phyloP scores from a whole-genome alignment of 2,888 invertebrate genomes.

The Cryptosula pallasiana region DNA sequence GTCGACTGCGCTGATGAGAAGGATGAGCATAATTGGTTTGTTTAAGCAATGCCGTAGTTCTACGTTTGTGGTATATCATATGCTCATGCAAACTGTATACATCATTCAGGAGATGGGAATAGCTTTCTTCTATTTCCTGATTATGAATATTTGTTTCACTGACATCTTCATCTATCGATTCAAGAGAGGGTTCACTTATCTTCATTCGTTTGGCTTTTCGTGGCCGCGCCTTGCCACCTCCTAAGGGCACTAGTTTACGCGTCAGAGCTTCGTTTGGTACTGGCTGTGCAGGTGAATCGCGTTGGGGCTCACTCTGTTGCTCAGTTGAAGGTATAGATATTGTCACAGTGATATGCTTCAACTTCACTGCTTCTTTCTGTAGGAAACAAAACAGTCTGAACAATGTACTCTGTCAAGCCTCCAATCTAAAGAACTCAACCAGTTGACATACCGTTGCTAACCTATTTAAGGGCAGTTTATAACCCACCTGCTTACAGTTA shows the following conservation, averaged over 20 bases:
- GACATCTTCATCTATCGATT: constrained; percentile 19
- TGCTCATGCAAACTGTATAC: neutral
- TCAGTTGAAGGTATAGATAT: constrained; percentile 2
- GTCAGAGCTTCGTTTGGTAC: neutral
- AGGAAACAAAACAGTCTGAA: no score
- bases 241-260: neutral
- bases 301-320: neutral
- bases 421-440: no score
- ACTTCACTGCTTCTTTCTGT: neutral
- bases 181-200: neutral
- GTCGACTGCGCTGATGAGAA: neutral
- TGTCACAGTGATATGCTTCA: constrained; percentile 16
- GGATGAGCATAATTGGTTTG: constrained; percentile 12
- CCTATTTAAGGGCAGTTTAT: no score
- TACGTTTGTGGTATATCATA: neutral
- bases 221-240: constrained; percentile 7
- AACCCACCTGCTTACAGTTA: no score
- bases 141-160: neutral
- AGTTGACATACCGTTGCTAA: no score
- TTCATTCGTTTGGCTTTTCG: constrained; percentile 23
- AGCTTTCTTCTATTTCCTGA: neutral
- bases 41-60: neutral
- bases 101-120: constrained; percentile 9
- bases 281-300: neutral
- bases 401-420: no score